Evolutionary conservation across 2,797 vertebrate genomes (phyloP).

Genomic region (Tenualosa thibaudeaui): DNA sequence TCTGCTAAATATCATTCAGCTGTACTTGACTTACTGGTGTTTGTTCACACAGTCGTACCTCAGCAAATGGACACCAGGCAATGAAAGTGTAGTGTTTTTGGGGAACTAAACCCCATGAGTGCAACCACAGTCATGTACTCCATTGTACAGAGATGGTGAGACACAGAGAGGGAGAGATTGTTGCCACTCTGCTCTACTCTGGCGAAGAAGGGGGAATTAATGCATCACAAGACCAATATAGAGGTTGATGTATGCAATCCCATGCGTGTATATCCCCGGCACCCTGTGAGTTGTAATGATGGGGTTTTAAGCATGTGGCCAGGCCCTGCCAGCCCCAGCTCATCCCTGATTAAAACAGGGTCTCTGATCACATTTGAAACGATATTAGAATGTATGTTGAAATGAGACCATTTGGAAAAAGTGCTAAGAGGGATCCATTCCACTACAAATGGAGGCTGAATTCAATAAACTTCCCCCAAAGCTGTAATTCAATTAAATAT

Average conservation of each 20-base stretch:
- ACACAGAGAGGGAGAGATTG: neutral
- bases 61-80: neutral
- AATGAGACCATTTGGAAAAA: slow-evolving; percentile 51
- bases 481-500: slow-evolving; percentile 71
- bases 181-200: neutral
- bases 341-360: slow-evolving; percentile 64
- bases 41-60: neutral
- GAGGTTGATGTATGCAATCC: slow-evolving; percentile 27
- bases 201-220: slow-evolving; percentile 21
- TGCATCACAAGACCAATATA: slow-evolving; percentile 7
- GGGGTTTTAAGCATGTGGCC: slow-evolving; percentile 36
- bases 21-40: neutral
- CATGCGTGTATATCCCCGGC: slow-evolving; percentile 29
- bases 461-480: slow-evolving; percentile 61
- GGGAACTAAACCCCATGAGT: neutral
- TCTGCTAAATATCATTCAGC: too few species aligned
- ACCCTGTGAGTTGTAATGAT: slow-evolving; percentile 30
- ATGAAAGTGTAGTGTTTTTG: neutral
- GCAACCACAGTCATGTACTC: neutral
- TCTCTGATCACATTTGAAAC: slow-evolving; percentile 64
- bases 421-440: slow-evolving; percentile 57
- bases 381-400: slow-evolving; percentile 48
- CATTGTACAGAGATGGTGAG: neutral
- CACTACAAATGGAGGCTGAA: slow-evolving; percentile 55
- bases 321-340: slow-evolving; percentile 49